Evolutionary conservation across 2,113 vertebrate genomes (phyloP).

Genomic region (Gnathonemus longibarbis): DNA sequence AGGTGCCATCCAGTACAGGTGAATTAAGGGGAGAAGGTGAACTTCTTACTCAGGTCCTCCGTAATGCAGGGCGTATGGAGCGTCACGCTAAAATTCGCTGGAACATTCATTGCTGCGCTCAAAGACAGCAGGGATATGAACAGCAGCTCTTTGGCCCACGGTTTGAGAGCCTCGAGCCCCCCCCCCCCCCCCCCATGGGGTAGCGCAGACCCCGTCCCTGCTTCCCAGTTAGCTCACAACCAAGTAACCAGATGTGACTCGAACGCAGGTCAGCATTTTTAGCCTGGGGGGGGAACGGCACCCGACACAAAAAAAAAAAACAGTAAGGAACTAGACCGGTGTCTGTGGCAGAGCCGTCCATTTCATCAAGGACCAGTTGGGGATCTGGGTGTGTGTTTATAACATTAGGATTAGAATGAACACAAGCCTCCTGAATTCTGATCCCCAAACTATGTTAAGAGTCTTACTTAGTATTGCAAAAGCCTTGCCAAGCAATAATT

Average conservation of each 20-base stretch:
- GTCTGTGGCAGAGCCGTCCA: background rate
- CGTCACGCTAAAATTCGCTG: background rate
- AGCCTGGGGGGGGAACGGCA: background rate
- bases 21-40: background rate
- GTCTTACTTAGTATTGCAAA: constrained; percentile 36
- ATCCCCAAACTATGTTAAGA: constrained; percentile 50
- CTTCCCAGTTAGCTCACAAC: background rate
- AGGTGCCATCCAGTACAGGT: background rate
- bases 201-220: background rate
- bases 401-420: constrained; percentile 39
- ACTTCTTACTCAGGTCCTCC: background rate
- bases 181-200: no score
- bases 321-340: background rate
- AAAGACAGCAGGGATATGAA: background rate
- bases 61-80: background rate
- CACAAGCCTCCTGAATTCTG: constrained; percentile 37
- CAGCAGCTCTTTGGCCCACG: background rate
- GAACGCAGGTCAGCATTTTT: background rate
- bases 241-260: background rate
- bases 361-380: constrained; percentile 10
- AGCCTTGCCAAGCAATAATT: constrained; percentile 35
- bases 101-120: background rate
- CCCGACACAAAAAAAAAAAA: background rate
- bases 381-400: constrained; percentile 19
- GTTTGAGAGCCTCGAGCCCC: background rate